Base-by-base conservation (phyloP, 2,113 vertebrate genomes). In the Eulemur macaco region DNA sequence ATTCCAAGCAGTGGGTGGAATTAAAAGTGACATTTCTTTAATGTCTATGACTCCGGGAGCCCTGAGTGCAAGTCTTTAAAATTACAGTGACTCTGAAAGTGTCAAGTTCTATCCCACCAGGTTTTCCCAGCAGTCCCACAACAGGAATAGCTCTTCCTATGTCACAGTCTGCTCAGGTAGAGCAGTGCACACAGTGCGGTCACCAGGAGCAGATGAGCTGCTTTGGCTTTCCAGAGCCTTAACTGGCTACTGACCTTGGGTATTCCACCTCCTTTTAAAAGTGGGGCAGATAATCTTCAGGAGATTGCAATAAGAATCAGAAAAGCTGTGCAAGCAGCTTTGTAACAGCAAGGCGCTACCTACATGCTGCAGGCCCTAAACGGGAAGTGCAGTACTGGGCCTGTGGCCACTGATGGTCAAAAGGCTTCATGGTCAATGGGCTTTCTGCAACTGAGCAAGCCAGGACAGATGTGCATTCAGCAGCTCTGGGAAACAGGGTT, bases 381-480 rank as follows among this genome's bases (percentile, higher is more conserved):
- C 18, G 56, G 68, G 42, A 76, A 81, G 13, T 20, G 6, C 31
- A 18, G 50, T 34, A 9, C 76, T 14, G 64, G 90, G 42, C 78
- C 66, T 66, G 21, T 12, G 31, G 89, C 64, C 50, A 58, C 66
- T 42, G 76, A 54, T 1, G 5, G 83, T 84, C 45, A 91, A 58
- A 96, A 96, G 91, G 73, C 83, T 17, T 60, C 71, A 21, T 52
- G 47, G 68, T 96, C 93, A 96, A 76, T 68, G 82, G 83, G 77
- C 37, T 56, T 96, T 56, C 73, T 93, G n/a, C 25, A 0, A 84
- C 69, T 21, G 39, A 85, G 68, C 1, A 0, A 66, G 52, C 71
- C 74, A 80, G 18, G 45, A 93, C 86, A 98, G 91, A 89, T 89
- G 76, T 74, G 91, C 96, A 97, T 96, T 98, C 96, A 97, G 64